Conservation (phyloP, 2,797 vertebrate genomes). For the Jordanella pulchra region DNA sequence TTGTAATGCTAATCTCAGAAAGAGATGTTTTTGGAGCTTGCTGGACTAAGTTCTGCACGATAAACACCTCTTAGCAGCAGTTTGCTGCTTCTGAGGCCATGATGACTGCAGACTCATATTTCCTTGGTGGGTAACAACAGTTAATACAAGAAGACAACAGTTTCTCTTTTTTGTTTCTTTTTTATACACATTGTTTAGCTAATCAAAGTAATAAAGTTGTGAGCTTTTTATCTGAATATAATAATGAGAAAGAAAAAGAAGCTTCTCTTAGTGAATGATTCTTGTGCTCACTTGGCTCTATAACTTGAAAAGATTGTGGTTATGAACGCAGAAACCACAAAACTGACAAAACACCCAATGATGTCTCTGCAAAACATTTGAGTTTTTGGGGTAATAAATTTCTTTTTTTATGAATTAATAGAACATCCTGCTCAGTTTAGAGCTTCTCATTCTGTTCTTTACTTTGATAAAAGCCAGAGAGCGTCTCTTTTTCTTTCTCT, state of each 20-base stretch:
- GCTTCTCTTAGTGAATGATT: background rate
- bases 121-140: background rate
- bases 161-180: background rate
- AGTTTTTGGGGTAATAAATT: background rate
- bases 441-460: conserved; percentile 4
- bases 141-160: background rate
- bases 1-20: background rate
- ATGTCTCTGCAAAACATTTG: background rate
- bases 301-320: background rate
- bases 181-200: background rate
- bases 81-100: background rate
- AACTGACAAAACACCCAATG: background rate
- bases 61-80: background rate
- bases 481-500: conserved; percentile 4
- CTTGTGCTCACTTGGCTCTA: background rate
- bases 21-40: background rate
- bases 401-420: background rate
- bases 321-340: background rate
- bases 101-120: background rate
- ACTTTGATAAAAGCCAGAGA: conserved; percentile 24
- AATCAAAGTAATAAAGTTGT: background rate
- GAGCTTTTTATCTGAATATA: background rate
- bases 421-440: background rate
- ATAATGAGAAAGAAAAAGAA: background rate
- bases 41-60: background rate